Evolutionary conservation across 2,797 vertebrate species (phyloP).

Genomic region (Eulemur coronatus): DNA sequence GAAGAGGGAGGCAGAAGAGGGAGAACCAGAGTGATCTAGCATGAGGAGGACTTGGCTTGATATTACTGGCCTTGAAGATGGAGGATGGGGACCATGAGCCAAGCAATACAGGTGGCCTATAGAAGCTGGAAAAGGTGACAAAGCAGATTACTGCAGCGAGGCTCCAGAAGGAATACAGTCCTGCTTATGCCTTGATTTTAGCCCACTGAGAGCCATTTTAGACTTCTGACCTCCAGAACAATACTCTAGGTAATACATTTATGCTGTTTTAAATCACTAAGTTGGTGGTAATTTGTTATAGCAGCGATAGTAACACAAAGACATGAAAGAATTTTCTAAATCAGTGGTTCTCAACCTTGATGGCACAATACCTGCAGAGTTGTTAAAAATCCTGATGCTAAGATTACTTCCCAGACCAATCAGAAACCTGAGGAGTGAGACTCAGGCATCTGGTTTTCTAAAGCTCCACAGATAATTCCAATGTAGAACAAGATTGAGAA

Average conservation of each 20-base stretch:
- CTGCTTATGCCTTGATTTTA: background rate
- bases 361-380: background rate
- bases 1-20: background rate
- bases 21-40: background rate
- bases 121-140: background rate
- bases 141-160: background rate
- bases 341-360: background rate
- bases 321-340: background rate
- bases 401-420: background rate
- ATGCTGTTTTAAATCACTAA: background rate
- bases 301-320: background rate
- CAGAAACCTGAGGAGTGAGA: background rate
- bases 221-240: background rate
- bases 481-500: background rate
- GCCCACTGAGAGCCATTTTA: background rate
- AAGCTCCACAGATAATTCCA: background rate
- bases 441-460: background rate
- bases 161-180: background rate
- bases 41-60: background rate
- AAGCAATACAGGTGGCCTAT: background rate
- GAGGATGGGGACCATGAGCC: background rate
- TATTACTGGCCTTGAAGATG: background rate
- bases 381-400: background rate
- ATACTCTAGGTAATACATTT: background rate
- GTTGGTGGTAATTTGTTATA: background rate